Base-by-base conservation (phyloP, 2,888 invertebrate species). In the Caenorhabditis auriculariae region DNA sequence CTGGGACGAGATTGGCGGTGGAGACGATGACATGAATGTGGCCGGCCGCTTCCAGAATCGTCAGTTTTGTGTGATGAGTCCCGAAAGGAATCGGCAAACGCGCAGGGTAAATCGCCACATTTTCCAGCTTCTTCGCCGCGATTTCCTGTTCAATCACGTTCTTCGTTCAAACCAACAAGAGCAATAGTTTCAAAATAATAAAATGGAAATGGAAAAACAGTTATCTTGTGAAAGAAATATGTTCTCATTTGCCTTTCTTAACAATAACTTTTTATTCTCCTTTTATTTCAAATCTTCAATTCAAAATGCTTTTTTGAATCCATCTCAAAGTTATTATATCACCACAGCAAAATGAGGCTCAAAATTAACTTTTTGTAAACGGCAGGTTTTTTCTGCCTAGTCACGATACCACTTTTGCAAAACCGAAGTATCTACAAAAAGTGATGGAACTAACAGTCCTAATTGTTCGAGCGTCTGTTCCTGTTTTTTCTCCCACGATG, bases 11-110 rank as follows among this genome's bases (percentile, higher is more conserved):
- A 54, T 78, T 78, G 3, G 77, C 75, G 4, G 77, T 76, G 5
- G 67, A 67, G 19, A 78, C 52, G 24, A 78, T 50, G 1, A 77
- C 66, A 51, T 78, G 78, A n/a, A 77, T 39, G 3, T 49, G 37
- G 5, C 43, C 38, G 37, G 57, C 39, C 3, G 61, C 68, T 27
- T 74, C 72, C 35, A 74, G 62, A 17, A 78, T 48, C 3, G 72
- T 72, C 51, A 78, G 51, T 52, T 78, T 78, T 15, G 77, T 61
- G 49, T 78, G 78, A 64, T 78, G 78, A 2, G 69, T 69, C 2
- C 78, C 76, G 51, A 52, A 78, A 1, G 64, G 64, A 52, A 74
- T 69, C 2, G 74, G 72, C 7, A 73, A 44, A 0, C 41, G 46
- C 0, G 70, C 74, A 6, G 43, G 43, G 7, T 41, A 7, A 0